Conservation (phyloP, 2,113 vertebrate genomes). For the Ranitomeya imitator region DNA sequence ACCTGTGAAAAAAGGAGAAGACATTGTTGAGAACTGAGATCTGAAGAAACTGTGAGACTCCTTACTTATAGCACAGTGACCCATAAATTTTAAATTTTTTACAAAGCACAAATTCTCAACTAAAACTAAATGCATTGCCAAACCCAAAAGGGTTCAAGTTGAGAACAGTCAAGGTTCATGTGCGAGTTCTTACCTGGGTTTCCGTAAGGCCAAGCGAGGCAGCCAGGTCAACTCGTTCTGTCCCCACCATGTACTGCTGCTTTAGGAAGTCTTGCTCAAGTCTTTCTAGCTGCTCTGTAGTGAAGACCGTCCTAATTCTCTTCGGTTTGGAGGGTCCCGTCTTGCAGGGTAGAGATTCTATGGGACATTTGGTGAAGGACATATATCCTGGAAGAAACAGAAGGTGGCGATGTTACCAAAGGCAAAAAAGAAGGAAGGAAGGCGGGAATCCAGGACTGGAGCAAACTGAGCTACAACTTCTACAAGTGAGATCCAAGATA, state of each 20-base stretch:
- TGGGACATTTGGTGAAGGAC: slow-evolving; percentile 17
- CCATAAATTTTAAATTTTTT: not conserved
- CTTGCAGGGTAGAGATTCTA: slow-evolving; percentile 59
- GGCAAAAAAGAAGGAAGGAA: not conserved
- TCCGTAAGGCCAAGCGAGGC: slow-evolving; percentile 73
- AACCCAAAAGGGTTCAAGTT: too few species aligned
- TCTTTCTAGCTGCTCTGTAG: slow-evolving; percentile 74
- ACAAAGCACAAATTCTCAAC: not conserved
- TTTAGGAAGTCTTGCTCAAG: slow-evolving; percentile 76
- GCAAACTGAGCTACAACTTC: not conserved
- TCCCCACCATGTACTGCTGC: slow-evolving; percentile 80
- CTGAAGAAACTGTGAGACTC: not conserved
- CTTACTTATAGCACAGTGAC: not conserved
- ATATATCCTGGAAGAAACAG: slow-evolving; percentile 61
- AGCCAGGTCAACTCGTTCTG: slow-evolving; percentile 73
- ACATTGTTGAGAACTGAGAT: not conserved
- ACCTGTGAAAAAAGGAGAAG: slow-evolving; percentile 63
- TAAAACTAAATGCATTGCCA: too few species aligned
- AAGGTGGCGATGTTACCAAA: not conserved
- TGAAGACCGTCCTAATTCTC: slow-evolving; percentile 75
- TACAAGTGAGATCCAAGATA: not conserved
- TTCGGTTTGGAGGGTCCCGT: slow-evolving; percentile 66
- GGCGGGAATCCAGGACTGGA: too few species aligned
- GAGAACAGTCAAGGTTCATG: not conserved
- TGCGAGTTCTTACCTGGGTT: slow-evolving; percentile 71